These are phyloP conservation scores for Centrocercus urophasianus DNA, from an alignment of 2,113 vertebrate species.

Conservation along the genomic window DNA sequence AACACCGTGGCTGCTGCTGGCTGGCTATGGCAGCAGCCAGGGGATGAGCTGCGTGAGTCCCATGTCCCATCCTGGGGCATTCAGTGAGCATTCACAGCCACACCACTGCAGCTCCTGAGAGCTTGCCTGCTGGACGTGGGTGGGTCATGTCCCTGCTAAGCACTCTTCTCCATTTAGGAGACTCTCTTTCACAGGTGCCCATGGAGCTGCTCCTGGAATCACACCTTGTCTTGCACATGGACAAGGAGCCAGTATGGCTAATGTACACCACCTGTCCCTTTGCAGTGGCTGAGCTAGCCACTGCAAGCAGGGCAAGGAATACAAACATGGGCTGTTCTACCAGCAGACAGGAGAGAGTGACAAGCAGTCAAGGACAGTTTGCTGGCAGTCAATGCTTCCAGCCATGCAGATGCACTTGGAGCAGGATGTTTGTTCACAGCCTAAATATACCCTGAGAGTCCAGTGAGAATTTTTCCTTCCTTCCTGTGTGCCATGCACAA, in stretches of 20 bases:
- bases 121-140: neutral
- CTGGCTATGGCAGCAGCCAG: neutral
- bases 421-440: neutral
- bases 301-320: neutral
- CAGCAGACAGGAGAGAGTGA: neutral
- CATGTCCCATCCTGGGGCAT: rapidly evolving
- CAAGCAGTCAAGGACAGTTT: neutral
- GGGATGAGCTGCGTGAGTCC: neutral
- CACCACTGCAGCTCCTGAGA: neutral
- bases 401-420: neutral
- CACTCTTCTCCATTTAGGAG: neutral
- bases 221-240: neutral
- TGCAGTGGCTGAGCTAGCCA: neutral
- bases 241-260: neutral
- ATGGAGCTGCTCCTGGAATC: neutral
- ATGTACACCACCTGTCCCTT: neutral
- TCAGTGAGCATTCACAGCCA: neutral
- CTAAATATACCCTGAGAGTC: neutral
- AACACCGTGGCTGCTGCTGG: neutral
- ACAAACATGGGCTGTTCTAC: rapidly evolving
- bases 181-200: neutral
- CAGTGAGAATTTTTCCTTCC: neutral
- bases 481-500: neutral
- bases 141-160: neutral
- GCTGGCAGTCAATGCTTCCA: neutral